Evolutionary conservation across 2,888 invertebrate species (phyloP), one percentile per base, ranked within the genome.

Genomic region (Rhodophaea formosa): DNA sequence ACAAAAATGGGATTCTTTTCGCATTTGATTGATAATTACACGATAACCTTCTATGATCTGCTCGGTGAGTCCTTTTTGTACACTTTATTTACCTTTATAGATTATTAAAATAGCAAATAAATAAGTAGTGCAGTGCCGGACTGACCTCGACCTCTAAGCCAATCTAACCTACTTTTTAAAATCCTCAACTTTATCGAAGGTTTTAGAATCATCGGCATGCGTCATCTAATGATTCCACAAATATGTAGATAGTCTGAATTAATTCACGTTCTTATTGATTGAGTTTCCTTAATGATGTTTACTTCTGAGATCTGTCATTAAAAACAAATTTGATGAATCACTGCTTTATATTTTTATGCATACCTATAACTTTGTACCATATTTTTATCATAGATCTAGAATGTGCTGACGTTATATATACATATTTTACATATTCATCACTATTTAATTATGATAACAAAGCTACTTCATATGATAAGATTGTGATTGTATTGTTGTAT

Each of bases 21-120:
- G 1, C 72, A 84, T 77, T 79, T 79, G 67, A 71, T 83, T 71
- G 84, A 86, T 65, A 86, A 87, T 67, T 89, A 86, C 66, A 85
- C 86, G 5, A 79, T 86, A 56, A 87, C 83, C 63, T 58, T 91
- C 44, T 88, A 90, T 67, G 83, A 88, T 71, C 83, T 89, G 61
- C 80, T 90, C 55, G 86, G 91, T 91, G 67, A 90, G 91, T 86
- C 39, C 52, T 59, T 52, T 47, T 32, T 56, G 57, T 62, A 53
- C 56, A 53, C 23, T 32, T 47, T 44, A 47, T 16, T 7, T 8
- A 49, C 29, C 46, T 42, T 43, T 32, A 35, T 35, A 35, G 12
- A 16, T 1, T 39, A 51, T 2, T 12, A 16, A 32, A 35, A 12
- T 39, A 39, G 39, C 5, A 12, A 16, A 16, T 10, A 16, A 12